A percentile compares a stretch with the other conserved stretches of the same genome.
Conservation (phyloP, 35 echinoderm and acorn worm species). For the Ophioderma brevispina region DNA sequence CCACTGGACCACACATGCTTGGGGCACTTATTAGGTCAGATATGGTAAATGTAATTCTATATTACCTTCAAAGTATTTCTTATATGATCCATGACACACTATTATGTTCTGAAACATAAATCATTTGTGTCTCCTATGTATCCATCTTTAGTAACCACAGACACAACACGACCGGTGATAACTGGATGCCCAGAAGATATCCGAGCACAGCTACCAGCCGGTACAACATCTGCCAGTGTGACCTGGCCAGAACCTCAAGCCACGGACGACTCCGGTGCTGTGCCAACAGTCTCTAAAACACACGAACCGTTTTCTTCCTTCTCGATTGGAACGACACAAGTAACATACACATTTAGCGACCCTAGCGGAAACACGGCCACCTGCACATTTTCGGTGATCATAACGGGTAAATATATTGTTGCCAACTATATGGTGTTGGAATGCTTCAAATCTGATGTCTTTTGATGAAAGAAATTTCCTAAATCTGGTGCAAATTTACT, state of each 20-base stretch:
- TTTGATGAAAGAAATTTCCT: too few relatives aligned
- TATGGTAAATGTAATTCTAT: too few relatives aligned
- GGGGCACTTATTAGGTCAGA: too few relatives aligned
- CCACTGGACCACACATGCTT: too few relatives aligned
- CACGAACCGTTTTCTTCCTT: not conserved
- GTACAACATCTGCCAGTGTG: not conserved
- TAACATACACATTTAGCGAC: not conserved
- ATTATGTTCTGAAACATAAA: too few relatives aligned
- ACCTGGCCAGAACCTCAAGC: slow-evolving; percentile 8
- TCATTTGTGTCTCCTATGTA: too few relatives aligned
- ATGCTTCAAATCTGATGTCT: too few relatives aligned
- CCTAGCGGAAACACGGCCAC: not conserved
- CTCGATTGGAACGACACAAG: not conserved
- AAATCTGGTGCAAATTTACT: too few relatives aligned
- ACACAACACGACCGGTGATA: not conserved
- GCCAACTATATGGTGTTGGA: too few relatives aligned
- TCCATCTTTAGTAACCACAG: not conserved
- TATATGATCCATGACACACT: too few relatives aligned
- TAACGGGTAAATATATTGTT: not conserved
- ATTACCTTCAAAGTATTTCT: too few relatives aligned
- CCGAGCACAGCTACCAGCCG: not conserved
- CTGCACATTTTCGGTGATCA: not conserved
- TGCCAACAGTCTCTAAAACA: not conserved
- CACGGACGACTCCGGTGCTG: not conserved
- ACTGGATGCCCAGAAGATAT: not conserved